Evolutionary conservation across 2,113 vertebrate species (phyloP), one percentile per base, ranked within the genome.

Genomic region (Spermophilus dauricus): DNA sequence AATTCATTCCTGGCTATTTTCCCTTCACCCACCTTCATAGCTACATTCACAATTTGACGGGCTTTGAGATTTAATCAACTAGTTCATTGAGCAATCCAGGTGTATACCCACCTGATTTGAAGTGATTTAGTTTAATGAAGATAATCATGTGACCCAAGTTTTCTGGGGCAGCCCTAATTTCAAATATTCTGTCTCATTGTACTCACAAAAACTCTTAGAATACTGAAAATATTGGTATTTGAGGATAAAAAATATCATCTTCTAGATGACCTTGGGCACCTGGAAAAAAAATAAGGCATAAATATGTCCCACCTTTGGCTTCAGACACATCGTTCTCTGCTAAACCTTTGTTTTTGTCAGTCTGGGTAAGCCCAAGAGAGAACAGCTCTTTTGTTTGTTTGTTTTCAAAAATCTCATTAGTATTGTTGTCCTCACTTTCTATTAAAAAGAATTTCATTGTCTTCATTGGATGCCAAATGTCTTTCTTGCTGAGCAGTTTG

Each of bases 101-200:
- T 98, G 97, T 97, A 98, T 98, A 97, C 98, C 98, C 98, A 95
- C 87, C 92, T 97, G 98, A 97, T 97, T 97, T 97, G 94, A 97
- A 97, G 77, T 96, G 95, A 97, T 97, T 97, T 96, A 87, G 45
- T 94, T 98, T 98, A 98, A 97, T 98, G 98, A 98, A 97, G 90
- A 95, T 96, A 65, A 87, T 97, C 97, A 98, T 67, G 76, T 97
- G 97, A 34, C 77, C 53, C 81, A 61, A 81, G 92, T 96, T 98
- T 98, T 98, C 97, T 98, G 92, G 98, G 97, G 94, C 98, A 97
- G 95, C 97, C 96, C 96, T 95, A 96, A 97, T 98, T 98, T 98
- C 94, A 96, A 96, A 88, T 97, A 96, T 97, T 94, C 90, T 77
- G 22, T 90, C 76, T 94, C 81, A 96, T 89, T 94, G 94, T 96